Conservation (phyloP, 2,888 invertebrate species). For the Itoplectis maculator region DNA sequence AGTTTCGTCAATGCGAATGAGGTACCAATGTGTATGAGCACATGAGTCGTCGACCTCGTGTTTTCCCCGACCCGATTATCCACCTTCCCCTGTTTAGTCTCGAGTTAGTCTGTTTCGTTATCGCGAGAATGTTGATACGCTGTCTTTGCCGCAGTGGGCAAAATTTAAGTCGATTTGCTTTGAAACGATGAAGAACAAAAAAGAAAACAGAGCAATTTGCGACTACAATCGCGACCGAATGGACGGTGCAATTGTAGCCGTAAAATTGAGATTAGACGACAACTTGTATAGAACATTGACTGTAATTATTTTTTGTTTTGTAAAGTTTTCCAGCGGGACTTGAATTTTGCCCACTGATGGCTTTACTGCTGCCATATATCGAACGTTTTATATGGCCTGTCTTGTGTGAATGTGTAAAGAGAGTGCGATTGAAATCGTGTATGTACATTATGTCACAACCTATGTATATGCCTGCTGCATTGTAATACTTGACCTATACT, state of each 20-base stretch:
- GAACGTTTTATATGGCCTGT: constrained; percentile 45
- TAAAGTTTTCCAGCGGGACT: background rate
- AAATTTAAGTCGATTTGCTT: constrained; percentile 7
- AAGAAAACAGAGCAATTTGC: background rate
- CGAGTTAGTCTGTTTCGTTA: constrained; percentile 53
- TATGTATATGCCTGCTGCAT: constrained; percentile 74
- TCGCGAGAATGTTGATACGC: constrained; percentile 50
- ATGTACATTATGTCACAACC: constrained; percentile 66
- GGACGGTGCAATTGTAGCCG: background rate
- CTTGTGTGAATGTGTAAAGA: constrained; percentile 41
- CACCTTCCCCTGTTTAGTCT: constrained; percentile 30
- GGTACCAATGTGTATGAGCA: constrained; percentile 78
- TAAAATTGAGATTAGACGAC: background rate
- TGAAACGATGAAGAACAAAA: background rate
- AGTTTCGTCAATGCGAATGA: constrained; percentile 58
- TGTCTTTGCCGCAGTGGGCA: constrained; percentile 8
- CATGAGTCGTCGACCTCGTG: constrained; percentile 68
- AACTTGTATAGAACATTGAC: constrained; percentile 9
- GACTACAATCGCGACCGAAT: background rate
- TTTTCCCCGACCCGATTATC: constrained; percentile 28
- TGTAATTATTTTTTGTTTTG: constrained; percentile 20
- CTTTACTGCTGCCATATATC: constrained; percentile 36
- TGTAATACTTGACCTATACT: constrained; percentile 82
- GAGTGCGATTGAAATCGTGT: constrained; percentile 39
- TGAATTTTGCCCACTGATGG: constrained; percentile 14